Evolutionary conservation across 1,140 invertebrate genomes (phyloP), one percentile per base, ranked within the genome.

Genomic region (Lerema accius): DNA sequence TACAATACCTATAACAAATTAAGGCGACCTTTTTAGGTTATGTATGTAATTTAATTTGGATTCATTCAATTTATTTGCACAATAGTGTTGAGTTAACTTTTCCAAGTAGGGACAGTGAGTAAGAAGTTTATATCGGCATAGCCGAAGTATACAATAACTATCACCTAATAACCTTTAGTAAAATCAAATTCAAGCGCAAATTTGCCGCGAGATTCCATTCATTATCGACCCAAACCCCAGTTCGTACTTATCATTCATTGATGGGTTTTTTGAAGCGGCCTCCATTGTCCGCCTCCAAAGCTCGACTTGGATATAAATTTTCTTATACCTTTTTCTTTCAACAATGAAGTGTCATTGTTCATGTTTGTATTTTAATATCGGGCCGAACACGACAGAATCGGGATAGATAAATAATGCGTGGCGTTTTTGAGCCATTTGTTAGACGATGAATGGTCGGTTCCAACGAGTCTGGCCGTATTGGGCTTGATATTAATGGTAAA

Each of bases 281-380:
- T 71, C 71, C 56, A 82, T 82, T 82, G 77, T 82, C 58, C 58
- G 64, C 28, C 3, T 32, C 28, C 28, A 32, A 32, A 32, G 4
- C 28, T 55, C 71, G 68, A 80, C 69, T 67, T 76, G 69, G 71
- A 76, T 81, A 83, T 83, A 83, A 79, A 82, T 82, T 82, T 80
- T 65, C 71, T 75, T 68, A 74, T 74, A 66, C 50, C 71, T 73
- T 80, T 80, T 67, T 80, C 72, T 80, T 76, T 78, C 78, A 79
- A 82, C 82, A 84, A 82, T 81, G 74, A 80, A 79, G 78, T 84
- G 77, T 78, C 76, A 83, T 84, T 86, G 78, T 86, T 70, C 73
- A 67, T 79, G 66, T 86, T 82, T 83, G 82, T 87, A 85, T 85
- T 87, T 84, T 84, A 85, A 86, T 86, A 84, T 85, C 72, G 66